These are phyloP conservation scores for Cybosia mesomella DNA, from an alignment of 2,888 invertebrate genomes.

Conservation along the genomic window DNA sequence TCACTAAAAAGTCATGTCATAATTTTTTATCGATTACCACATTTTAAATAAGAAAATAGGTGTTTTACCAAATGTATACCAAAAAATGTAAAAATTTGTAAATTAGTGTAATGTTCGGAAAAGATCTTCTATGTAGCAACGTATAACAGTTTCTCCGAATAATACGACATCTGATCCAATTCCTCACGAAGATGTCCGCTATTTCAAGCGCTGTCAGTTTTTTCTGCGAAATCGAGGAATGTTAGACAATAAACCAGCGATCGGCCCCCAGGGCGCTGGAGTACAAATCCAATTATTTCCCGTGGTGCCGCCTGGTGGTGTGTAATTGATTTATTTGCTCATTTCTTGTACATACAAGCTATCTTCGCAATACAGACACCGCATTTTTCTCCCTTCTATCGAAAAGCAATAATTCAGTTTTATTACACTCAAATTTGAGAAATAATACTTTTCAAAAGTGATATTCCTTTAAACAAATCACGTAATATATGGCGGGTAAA, in stretches of 20 bases:
- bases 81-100: too few relatives aligned
- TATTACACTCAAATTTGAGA: slow-evolving; percentile 9
- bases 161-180: slow-evolving; percentile 46
- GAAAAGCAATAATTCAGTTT: slow-evolving; percentile 37
- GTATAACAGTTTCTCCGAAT: slow-evolving; percentile 45
- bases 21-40: too few relatives aligned
- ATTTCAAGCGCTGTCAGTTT: slow-evolving; percentile 59
- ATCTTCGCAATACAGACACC: slow-evolving; percentile 58
- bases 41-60: too few relatives aligned
- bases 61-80: too few relatives aligned
- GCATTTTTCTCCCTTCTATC: slow-evolving; percentile 52
- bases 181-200: slow-evolving; percentile 53
- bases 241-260: slow-evolving; percentile 74
- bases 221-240: slow-evolving; percentile 65
- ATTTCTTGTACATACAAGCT: slow-evolving; percentile 71
- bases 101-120: neutral
- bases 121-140: neutral
- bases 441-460: neutral
- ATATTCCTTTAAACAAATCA: slow-evolving; percentile 4
- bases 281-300: slow-evolving; percentile 82
- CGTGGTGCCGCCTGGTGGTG: slow-evolving; percentile 71
- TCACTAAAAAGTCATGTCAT: too few relatives aligned
- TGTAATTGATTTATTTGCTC: slow-evolving; percentile 84
- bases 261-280: slow-evolving; percentile 72
- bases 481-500: slow-evolving; percentile 19